Base-by-base conservation (phyloP, 2,797 vertebrate species). In the Centropyge bicolor region DNA sequence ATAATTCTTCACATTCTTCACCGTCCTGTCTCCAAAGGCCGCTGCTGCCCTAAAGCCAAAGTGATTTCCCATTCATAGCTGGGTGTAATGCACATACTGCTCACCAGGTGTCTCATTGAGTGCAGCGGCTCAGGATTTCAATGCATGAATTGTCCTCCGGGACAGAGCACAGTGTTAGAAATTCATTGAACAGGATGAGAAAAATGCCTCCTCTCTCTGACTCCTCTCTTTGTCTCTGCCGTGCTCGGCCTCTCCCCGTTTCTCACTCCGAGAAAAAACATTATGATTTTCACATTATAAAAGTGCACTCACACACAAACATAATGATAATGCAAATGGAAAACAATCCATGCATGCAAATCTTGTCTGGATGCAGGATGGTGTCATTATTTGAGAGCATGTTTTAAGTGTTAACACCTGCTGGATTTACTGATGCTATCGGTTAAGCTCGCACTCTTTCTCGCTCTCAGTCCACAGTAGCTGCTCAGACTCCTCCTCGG, bases 401-500 rank as follows among this genome's bases (percentile, higher is more conserved):
- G 41, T 71, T 69, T 45, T 12, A 24, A 61, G 9, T 40, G 52
- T 20, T 9, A 17, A 52, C 55, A 65, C 6, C 36, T 64, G 57
- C 38, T 59, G 1, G 35, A 49, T 55, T 55, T 35, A 20, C 35
- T 64, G 35, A 27, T 22, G 40, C 13, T 62, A 35, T 40, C 11
- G 51, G 27, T 80, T 36, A 60, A 62, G 48, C 27, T 17, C 56
- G 36, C 57, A 4, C 52, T 54, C 62, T 69, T 61, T 1, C 55
- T 56, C 60, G 46, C 52, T 56, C 45, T 80, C 86, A 96, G 95
- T 95, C 77, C 93, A 95, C 89, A 95, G 95, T 91, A 96, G 95
- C 89, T 96, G 95, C 86, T 96, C 95, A 13, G 95, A 96, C 91
- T 95, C 95, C 43, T 96, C 95, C 76, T 96, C 95, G 7, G 93